Evolutionary conservation across 2,797 vertebrate species (phyloP), one percentile per base, ranked within the genome.

Genomic region (Bradypodion pumilum): DNA sequence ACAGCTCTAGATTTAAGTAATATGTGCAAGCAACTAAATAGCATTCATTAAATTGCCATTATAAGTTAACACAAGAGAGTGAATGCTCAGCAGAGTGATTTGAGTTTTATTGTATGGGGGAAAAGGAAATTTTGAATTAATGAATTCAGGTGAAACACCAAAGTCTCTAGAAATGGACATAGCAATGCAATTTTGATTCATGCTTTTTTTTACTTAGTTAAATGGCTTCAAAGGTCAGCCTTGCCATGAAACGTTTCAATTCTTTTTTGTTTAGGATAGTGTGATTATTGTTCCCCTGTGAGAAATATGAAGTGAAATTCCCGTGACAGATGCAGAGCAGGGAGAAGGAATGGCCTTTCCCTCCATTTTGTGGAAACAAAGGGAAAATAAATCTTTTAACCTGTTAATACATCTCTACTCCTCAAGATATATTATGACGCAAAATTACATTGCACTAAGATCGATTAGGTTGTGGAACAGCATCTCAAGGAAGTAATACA

Each of bases 381-480:
- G 5, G 78, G 0, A 0, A 49, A 87, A 88, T 37, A 88, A 90
- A 69, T 81, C 23, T 78, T 83, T 76, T 72, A 62, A 72, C 74
- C 23, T 86, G 62, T 63, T 2, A 88, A 86, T 44, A 87, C 60
- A 81, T 81, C 74, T 90, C 82, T 83, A 89, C 80, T 46, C 92
- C 44, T 78, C 76, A 88, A 90, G 74, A 46, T 60, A 78, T 79
- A 66, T 81, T 90, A 74, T 85, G 52, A 83, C 60, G 90, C 72
- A 87, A 92, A 89, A 89, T 88, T 79, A 74, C 49, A 86, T 27
- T 21, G 42, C 68, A 78, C 2, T 56, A 74, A 69, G 63, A 83
- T 83, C 81, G 68, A 73, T 82, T 74, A 68, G 5, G 60, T 69
- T 9, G 13, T 66, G 19, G 82, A 85, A 21, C 72, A 85, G 7